Base-by-base conservation (phyloP, 1,140 invertebrate species). In the Medauroidea extradentata region DNA sequence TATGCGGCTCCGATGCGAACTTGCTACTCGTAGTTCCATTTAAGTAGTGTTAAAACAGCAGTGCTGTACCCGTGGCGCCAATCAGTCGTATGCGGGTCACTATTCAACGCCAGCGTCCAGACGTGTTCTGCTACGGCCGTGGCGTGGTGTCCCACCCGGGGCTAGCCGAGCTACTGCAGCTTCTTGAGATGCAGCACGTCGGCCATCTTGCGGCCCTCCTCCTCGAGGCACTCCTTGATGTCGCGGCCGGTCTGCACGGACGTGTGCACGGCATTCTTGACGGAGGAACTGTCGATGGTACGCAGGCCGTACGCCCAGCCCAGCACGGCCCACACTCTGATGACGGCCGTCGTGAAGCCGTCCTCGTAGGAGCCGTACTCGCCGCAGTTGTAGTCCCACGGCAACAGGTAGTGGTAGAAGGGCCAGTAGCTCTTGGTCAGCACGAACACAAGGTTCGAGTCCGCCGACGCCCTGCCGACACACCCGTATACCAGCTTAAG, bases 331-430 rank as follows among this genome's bases (percentile, higher is more conserved):
- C 79, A 88, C 0, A 88, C 77, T 14, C 84, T 79, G 14, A 91
- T 84, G 53, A 89, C 79, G 1, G 81, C 77, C 0, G 86, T 83
- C 0, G 79, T 79, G 43, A 76, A 84, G 1, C 87, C 88, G 0
- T 66, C 70, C 11, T 82, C 81, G 65, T 92, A 92, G 27, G 79
- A 79, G 0, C 89, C 89, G 55, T 81, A 91, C 74, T 92, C 90
- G 8, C 85, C 84, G 14, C 79, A 84, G 67, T 88, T 87, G 71
- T 88, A 91, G 61, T 92, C 89, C 75, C 83, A 84, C 0, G 88
- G 85, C 2, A 88, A 66, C 2, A 89, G 64, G 60, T 92, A 91
- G 64, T 92, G 89, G 62, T 90, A 92, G 52, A 87, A 83, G 0
- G 83, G 80, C 90, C 89, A 91, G 63, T 85, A 85, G 1, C 81